Base-by-base conservation (phyloP, 2,888 invertebrate genomes). In the Drosophila peninsularis region DNA sequence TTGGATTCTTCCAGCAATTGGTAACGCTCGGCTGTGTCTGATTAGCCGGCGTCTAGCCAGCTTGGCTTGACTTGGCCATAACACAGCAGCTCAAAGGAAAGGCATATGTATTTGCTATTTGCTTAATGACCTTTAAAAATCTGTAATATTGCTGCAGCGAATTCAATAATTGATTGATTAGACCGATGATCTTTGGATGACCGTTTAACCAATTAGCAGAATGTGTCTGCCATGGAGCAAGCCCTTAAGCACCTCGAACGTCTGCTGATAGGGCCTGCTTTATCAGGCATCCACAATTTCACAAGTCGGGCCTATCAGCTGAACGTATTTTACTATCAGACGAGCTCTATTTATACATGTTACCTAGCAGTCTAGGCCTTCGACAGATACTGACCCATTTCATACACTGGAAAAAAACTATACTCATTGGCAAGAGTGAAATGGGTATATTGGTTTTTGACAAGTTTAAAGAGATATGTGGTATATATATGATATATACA, bases 291-390 rank as follows among this genome's bases (percentile, higher is more conserved):
- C 9, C 13, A 30, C 6, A n/a, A n/a, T 36, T 21, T 3, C 52
- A 13, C 47, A 30, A 47, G 52, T 36, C n/a, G n/a, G 36, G n/a
- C 21, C 24, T 52, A 52, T 37, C 52, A 52, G 52, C 7, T 17
- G 36, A 37, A 9, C 34, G 14, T 2, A 34, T 21, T 9, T 19
- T 13, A 49, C 21, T 50, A 50, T 49, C 34, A 34, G 34, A 1
- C 14, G 49, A 21, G 49, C 49, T 34, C 19, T 21, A 50, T 34
- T 50, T 50, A 14, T 21, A 34, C 13, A 17, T 32, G 19, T 49
- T 49, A 34, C 19, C 32, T 14, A 34, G 49, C 49, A 49, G 19
- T 45, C n/a, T 45, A 14, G 19, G 32, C 49, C 32, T 19, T 11
- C 30, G 14, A 10, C 19, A 34, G 13, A 49, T 7, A 32, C 32